Evolutionary conservation across 2,797 vertebrate species (phyloP).

Genomic region (Otus scops): DNA sequence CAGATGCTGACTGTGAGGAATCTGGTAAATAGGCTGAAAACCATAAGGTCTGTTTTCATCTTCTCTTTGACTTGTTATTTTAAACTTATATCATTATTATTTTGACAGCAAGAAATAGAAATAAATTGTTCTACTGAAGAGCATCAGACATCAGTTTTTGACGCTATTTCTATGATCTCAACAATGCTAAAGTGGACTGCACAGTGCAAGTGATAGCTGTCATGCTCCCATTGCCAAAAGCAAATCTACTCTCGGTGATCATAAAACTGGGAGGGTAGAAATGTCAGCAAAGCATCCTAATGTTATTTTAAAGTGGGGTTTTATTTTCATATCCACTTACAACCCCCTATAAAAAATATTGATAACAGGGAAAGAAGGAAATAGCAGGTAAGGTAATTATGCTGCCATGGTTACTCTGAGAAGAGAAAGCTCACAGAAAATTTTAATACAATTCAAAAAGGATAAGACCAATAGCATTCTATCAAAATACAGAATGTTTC

Average conservation of each 20-base stretch:
- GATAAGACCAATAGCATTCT: not conserved
- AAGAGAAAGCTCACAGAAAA: not conserved
- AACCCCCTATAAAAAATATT: not conserved
- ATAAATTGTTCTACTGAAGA: not conserved
- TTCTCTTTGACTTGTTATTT: constrained; percentile 9
- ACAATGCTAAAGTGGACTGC: not conserved
- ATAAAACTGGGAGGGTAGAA: not conserved
- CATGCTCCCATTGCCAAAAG: not conserved
- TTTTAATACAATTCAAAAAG: not conserved
- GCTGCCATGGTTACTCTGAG: not conserved
- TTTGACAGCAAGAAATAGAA: not conserved
- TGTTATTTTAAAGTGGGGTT: not conserved
- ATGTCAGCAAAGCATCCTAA: not conserved
- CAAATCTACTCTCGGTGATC: not conserved
- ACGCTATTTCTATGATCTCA: not conserved
- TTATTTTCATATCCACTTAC: not conserved
- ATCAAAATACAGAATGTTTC: not conserved
- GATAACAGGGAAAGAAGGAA: not conserved
- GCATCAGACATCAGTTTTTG: not conserved
- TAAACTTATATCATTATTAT: not conserved
- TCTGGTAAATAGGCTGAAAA: not conserved
- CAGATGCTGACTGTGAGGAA: not conserved
- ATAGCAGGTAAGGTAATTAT: constrained; percentile 18
- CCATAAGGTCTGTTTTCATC: not conserved
- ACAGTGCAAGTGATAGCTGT: not conserved